phyloP scores from a whole-genome alignment of 2,113 vertebrate genomes.

The Heterotis niloticus region DNA sequence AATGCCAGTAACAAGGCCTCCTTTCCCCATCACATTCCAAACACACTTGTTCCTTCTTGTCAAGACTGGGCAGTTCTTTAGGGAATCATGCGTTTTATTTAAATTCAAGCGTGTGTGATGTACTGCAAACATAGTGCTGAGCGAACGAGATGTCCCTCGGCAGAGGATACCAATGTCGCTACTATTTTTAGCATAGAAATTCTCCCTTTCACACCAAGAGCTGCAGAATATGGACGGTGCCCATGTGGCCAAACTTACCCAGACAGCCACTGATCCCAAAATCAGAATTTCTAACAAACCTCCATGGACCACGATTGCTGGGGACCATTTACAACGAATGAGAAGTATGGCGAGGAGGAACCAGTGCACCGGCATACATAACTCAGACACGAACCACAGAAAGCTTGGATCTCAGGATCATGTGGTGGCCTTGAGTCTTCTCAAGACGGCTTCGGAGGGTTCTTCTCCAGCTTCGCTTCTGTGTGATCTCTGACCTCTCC shows the following conservation, averaged over 20 bases:
- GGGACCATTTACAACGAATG: not conserved
- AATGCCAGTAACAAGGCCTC: constrained; percentile 5
- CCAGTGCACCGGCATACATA: not conserved
- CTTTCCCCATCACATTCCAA: constrained; percentile 29
- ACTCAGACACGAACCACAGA: not conserved
- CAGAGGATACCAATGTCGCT: constrained; percentile 8
- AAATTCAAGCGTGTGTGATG: constrained; percentile 7
- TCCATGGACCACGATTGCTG: not conserved
- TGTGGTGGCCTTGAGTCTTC: not conserved
- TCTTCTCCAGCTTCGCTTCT: constrained; percentile 8
- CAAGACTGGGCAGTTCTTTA: not conserved
- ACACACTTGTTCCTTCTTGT: constrained; percentile 5
- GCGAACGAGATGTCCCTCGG: not conserved
- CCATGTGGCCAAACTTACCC: no score
- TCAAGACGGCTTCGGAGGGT: not conserved
- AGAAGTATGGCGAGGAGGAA: not conserved
- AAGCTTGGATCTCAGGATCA: not conserved
- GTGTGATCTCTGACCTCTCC: constrained; percentile 20
- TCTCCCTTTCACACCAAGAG: not conserved
- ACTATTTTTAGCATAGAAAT: not conserved
- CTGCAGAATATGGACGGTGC: not conserved
- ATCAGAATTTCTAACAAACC: not conserved
- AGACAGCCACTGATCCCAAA: not conserved
- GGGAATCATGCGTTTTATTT: constrained; percentile 1
- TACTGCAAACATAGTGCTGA: constrained; percentile 4